Evolutionary conservation across 2,888 invertebrate genomes (phyloP), one percentile per base, ranked within the genome.

Genomic region (Asteroscopus sphinx): DNA sequence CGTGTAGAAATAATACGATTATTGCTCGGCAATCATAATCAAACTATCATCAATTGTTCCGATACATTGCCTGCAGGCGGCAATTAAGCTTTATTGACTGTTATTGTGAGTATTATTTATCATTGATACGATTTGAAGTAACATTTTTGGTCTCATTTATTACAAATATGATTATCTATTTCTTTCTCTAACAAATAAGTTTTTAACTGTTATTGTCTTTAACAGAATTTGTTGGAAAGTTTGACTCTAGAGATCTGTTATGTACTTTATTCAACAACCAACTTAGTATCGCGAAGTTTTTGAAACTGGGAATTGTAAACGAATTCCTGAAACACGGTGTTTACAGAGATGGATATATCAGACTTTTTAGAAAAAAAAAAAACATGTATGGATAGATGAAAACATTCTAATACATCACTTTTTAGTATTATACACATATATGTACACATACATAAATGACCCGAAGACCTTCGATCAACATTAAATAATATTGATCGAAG

Each of bases 11-110:
- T 66, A 66, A 66, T 71, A 39, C 35, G 67, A 71, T 66, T 71
- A 58, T 48, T 36, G 12, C 44, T 49, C 17, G 40, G 44, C 37
- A 47, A 66, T 66, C 67, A 58, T 66, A 66, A 66, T 71, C 66
- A 47, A 71, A 58, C 67, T 71, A 57, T 40, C 67, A 71, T 66
- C 51, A 58, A 47, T 65, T 71, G 72, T 71, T 46, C 37, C 71
- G 51, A 66, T 58, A 58, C 67, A 57, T 65, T 57, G 72, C 59
- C 72, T 71, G 59, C 58, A 57, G 71, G 66, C 44, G 26, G 39
- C 45, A 66, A 71, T 71, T 71, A 66, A 33, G 46, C 36, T 51
- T 33, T 51, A 71, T 57, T 71, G 44, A 66, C 59, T 44, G 58
- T 47, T 40, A 39, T 40, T 45, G 11, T 5, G 21, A 40, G 21